phyloP scores from a whole-genome alignment of 2,888 invertebrate species.

The Pristionchus japonicus region DNA sequence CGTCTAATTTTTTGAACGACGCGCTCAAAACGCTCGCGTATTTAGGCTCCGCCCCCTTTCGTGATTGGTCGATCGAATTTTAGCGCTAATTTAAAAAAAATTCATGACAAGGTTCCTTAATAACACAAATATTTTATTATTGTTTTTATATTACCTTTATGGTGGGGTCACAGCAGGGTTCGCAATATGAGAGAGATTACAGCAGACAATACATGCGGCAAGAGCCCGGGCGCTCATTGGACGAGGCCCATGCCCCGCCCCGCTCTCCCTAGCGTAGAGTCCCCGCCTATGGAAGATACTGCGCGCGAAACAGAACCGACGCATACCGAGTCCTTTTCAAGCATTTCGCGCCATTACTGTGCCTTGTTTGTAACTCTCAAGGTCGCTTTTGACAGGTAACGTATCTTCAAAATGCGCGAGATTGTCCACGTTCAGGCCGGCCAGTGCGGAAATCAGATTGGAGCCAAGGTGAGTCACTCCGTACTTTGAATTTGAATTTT shows the following conservation, averaged over 20 bases:
- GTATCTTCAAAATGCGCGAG: slow-evolving; percentile 85
- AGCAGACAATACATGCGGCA: too few species aligned
- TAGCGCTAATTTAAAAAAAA: neutral
- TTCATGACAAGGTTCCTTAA: too few species aligned
- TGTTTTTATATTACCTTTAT: too few species aligned
- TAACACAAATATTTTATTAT: too few species aligned
- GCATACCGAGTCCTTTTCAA: neutral
- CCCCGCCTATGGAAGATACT: neutral
- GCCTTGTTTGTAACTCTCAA: neutral
- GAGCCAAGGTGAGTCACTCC: slow-evolving; percentile 85
- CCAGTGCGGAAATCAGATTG: slow-evolving; percentile 96
- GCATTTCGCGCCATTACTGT: neutral
- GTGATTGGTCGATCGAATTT: neutral
- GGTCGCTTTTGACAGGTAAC: neutral
- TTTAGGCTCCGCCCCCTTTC: neutral
- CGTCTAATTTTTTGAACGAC: neutral
- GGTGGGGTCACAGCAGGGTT: too few species aligned
- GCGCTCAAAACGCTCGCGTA: neutral
- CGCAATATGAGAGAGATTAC: too few species aligned
- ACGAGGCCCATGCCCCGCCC: neutral
- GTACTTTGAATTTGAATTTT: slow-evolving; percentile 6
- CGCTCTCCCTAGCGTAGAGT: neutral
- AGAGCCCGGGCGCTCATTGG: too few species aligned
- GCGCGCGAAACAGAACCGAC: slow-evolving; percentile 11
- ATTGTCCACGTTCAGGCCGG: slow-evolving; percentile 95